Base-by-base conservation (phyloP, 1,140 invertebrate species). In the Eufriesea mexicana region DNA sequence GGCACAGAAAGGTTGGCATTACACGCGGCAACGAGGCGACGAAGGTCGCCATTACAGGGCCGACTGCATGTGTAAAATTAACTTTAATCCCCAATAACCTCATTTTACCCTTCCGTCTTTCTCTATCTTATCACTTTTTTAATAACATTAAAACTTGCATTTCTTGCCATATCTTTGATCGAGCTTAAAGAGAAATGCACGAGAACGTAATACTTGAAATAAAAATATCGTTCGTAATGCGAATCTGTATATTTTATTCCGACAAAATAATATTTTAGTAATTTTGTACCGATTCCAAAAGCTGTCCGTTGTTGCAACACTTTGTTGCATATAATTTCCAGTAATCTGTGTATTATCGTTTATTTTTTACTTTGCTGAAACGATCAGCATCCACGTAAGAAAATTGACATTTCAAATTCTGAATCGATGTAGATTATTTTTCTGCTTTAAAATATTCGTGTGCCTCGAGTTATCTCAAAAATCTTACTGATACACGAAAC, bases 1-100 rank as follows among this genome's bases (percentile, higher is more conserved):
- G 81, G 81, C 81, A 83, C 79, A 55, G 73, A 82, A 57, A 82
- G 79, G 73, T 82, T 82, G 79, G 79, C 79, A 83, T 62, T 78
- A 71, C 64, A 54, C 75, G 55, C 66, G 49, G 64, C 74, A 77
- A 78, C 64, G 81, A 35, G 23, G 64, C 81, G 75, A 62, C 81
- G 81, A 83, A 83, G 81, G 81, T 77, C 80, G 80, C 49, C 74
- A 78, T 83, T 74, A 66, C 61, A 67, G 79, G 42, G 71, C 73
- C 73, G 72, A 42, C 72, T 68, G 74, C 42, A 47, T 55, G 81
- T 68, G 66, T 83, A 83, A 83, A 83, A 83, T 83, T 83, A 83
- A 83, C 81, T 78, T 59, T 82, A 54, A 82, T 82, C 79, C 79
- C 73, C 73, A 76, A 67, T 42, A 76, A 16, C 79, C 73, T 82